Evolutionary conservation across 2,113 vertebrate species (phyloP).

Genomic region (Pandion haliaetus): DNA sequence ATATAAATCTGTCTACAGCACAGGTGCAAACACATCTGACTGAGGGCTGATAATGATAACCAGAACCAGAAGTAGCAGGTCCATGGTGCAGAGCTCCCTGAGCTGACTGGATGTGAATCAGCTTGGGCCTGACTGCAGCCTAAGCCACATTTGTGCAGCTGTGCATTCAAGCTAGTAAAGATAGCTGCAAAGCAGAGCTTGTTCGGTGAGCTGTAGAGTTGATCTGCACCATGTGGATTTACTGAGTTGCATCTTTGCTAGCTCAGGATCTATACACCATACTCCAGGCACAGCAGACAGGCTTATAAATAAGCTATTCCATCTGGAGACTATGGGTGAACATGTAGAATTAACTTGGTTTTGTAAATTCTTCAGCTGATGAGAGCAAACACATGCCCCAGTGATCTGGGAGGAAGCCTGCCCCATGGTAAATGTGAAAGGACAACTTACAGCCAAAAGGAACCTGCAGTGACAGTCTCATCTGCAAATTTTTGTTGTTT

Average conservation of each 20-base stretch:
- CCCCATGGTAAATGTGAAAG: neutral
- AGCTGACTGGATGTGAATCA: neutral
- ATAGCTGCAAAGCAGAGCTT: neutral
- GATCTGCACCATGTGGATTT: neutral
- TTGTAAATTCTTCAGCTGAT: neutral
- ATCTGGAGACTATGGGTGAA: neutral
- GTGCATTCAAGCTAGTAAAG: conserved; percentile 22
- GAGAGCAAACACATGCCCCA: neutral
- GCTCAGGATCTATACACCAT: neutral
- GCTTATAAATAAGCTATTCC: neutral
- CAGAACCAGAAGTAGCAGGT: neutral
- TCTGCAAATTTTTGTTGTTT: neutral
- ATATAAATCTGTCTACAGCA: neutral
- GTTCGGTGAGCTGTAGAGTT: conserved; percentile 15
- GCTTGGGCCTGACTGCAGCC: neutral
- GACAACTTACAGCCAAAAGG: neutral
- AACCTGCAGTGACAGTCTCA: neutral
- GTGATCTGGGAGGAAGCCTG: neutral
- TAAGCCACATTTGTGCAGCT: conserved; percentile 15
- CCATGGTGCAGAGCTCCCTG: neutral
- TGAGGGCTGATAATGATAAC: neutral
- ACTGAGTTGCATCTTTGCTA: neutral
- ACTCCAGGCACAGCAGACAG: neutral
- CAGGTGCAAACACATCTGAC: neutral
- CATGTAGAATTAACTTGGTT: neutral